A percentile compares a stretch with the other conserved stretches of the same genome.
phyloP scores from a whole-genome alignment of 2,113 vertebrate species.

The Muscicapa adusta region DNA sequence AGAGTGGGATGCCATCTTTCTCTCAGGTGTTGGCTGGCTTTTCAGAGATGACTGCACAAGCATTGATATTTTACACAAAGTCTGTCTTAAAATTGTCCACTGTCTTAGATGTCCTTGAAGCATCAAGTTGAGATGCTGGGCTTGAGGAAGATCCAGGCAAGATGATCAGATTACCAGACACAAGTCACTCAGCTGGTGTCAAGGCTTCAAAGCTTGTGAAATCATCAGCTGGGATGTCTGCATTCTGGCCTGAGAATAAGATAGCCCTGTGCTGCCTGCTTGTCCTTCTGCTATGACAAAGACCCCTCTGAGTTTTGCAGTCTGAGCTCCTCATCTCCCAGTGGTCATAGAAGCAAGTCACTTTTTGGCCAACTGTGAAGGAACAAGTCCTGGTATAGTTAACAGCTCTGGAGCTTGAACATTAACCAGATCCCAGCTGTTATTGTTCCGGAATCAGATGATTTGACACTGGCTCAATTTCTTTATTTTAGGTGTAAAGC shows the following conservation, averaged over 20 bases:
- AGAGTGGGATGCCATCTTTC: neutral
- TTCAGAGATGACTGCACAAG: neutral
- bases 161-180: neutral
- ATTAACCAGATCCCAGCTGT: neutral
- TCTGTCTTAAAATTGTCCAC: neutral
- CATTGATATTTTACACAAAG: neutral
- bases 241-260: neutral
- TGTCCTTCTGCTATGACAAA: neutral
- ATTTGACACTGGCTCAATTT: neutral
- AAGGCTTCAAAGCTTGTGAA: neutral
- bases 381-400: neutral
- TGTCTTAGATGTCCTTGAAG: neutral
- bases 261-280: neutral
- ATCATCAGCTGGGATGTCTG: neutral
- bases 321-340: neutral
- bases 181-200: neutral
- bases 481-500: neutral
- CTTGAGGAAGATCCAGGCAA: neutral
- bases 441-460: neutral
- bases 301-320: neutral
- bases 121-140: neutral
- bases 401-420: neutral
- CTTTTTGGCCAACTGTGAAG: neutral
- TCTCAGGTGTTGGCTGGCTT: neutral
- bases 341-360: neutral